These are phyloP conservation scores for Drosophila sordidapex DNA, from an alignment of 2,888 invertebrate species.

Conservation along the genomic window DNA sequence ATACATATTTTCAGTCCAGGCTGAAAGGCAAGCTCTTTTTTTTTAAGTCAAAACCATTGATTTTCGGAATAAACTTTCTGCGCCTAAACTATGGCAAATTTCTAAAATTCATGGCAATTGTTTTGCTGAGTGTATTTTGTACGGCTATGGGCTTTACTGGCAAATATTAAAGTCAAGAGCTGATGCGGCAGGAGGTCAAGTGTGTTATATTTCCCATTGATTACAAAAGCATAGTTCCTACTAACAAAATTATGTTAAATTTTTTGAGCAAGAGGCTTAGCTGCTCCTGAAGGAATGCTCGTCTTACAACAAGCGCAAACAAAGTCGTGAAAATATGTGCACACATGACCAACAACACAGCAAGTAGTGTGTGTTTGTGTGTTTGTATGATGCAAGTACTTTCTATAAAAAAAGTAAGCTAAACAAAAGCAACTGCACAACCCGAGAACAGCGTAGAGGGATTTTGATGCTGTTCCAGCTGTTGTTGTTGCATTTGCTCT, in stretches of 20 bases:
- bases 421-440: slow-evolving; percentile 46
- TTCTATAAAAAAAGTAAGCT: slow-evolving; percentile 58
- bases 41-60: too few relatives aligned
- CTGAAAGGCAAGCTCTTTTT: too few relatives aligned
- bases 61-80: neutral
- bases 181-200: slow-evolving; percentile 23
- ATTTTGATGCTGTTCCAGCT: slow-evolving; percentile 6
- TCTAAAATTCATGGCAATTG: neutral
- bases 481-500: slow-evolving; percentile 14
- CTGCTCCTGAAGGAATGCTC: neutral
- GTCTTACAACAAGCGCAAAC: slow-evolving; percentile 42
- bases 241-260: slow-evolving; percentile 67
- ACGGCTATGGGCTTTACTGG: neutral
- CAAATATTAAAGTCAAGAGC: slow-evolving; percentile 22
- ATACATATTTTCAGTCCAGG: too few relatives aligned
- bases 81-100: neutral
- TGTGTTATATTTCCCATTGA: slow-evolving; percentile 59
- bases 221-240: slow-evolving; percentile 65
- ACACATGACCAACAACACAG: slow-evolving; percentile 33
- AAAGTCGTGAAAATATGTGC: slow-evolving; percentile 62
- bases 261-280: slow-evolving; percentile 30
- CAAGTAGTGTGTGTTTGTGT: slow-evolving; percentile 8
- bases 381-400: slow-evolving; percentile 31
- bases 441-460: slow-evolving; percentile 18
- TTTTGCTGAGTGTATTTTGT: neutral